Conservation (phyloP, 2,797 vertebrate species). For the Margarornis squamiger region DNA sequence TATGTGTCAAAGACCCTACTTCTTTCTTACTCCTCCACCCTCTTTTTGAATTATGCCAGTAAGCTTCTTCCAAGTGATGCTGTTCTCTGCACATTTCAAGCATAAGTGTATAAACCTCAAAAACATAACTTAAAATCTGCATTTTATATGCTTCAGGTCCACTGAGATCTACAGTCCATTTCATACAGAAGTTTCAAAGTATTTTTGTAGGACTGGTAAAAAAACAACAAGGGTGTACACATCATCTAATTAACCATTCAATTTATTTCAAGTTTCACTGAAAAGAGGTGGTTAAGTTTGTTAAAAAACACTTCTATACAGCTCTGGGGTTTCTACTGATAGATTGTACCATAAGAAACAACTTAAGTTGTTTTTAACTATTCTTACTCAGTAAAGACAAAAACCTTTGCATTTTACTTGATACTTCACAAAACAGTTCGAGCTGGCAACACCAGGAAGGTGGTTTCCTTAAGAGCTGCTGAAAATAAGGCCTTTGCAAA, state of each 20-base stretch:
- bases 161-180: neutral
- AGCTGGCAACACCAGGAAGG: neutral
- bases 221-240: neutral
- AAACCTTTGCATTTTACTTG: neutral
- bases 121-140: neutral
- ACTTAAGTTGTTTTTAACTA: neutral
- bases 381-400: neutral
- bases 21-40: neutral
- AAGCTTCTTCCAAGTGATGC: neutral
- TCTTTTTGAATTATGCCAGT: neutral
- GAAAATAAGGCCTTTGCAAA: neutral
- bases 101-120: neutral
- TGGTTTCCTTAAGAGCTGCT: neutral
- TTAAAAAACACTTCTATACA: neutral
- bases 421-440: neutral
- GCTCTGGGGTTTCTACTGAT: neutral
- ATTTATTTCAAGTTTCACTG: neutral
- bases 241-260: neutral
- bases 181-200: neutral
- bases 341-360: neutral
- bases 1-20: neutral
- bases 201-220: rapidly evolving
- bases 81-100: neutral
- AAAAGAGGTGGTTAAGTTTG: neutral
- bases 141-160: neutral